Evolutionary conservation across 2,113 vertebrate species (phyloP).

Genomic region (Cynopterus brachyotis): DNA sequence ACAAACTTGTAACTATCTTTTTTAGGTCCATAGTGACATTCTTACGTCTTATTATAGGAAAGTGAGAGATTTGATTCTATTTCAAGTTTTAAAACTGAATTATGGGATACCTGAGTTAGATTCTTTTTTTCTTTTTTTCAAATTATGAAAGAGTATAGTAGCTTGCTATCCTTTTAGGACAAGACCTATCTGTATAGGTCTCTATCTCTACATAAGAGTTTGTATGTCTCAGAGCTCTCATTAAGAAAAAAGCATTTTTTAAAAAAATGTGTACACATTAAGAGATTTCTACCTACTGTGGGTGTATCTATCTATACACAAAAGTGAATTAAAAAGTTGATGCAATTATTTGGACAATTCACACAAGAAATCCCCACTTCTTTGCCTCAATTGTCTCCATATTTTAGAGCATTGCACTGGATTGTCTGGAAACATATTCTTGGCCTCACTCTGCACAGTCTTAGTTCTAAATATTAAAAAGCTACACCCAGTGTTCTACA

Average conservation of each 20-base stretch:
- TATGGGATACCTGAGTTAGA: conserved; percentile 68
- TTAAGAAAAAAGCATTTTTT: conserved; percentile 41
- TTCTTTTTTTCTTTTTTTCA: conserved; percentile 87
- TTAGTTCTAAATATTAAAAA: conserved; percentile 36
- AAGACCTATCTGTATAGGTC: conserved; percentile 47
- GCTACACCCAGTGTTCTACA: conserved; percentile 37
- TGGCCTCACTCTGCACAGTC: background rate
- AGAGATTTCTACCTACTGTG: conserved; percentile 25
- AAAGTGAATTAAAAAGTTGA: background rate
- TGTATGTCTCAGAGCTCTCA: conserved; percentile 59
- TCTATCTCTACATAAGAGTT: conserved; percentile 14
- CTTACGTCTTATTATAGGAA: conserved; percentile 82
- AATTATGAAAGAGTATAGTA: conserved; percentile 69
- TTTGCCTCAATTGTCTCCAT: background rate
- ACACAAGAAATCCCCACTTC: background rate
- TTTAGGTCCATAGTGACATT: conserved; percentile 83
- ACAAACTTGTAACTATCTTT: conserved; percentile 90
- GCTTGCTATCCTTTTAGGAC: conserved; percentile 75
- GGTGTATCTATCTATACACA: background rate
- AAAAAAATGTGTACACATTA: background rate
- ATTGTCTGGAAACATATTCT: background rate
- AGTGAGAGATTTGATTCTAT: conserved; percentile 77
- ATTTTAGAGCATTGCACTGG: background rate
- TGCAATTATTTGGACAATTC: background rate
- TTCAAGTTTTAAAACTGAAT: conserved; percentile 82